Conservation (phyloP, 2,113 vertebrate genomes). For the Empidonax alnorum region DNA sequence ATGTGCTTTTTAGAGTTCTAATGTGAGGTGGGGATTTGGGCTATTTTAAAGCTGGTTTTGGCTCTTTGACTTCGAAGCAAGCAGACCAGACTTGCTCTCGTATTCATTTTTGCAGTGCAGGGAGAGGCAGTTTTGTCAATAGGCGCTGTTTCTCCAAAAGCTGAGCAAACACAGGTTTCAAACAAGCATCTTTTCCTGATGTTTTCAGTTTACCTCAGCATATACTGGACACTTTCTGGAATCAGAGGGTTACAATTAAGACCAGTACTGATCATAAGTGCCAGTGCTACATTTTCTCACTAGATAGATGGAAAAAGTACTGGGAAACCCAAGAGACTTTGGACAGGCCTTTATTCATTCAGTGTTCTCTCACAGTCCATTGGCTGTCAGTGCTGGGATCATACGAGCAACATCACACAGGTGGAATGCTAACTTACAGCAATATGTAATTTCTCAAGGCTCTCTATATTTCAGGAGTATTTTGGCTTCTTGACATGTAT, state of each 20-base stretch:
- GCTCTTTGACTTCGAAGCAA: background rate
- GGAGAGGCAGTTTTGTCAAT: background rate
- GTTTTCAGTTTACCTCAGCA: background rate
- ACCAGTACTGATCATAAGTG: background rate
- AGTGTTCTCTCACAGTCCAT: background rate
- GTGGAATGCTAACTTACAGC: background rate
- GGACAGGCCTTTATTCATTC: background rate
- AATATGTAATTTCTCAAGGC: background rate
- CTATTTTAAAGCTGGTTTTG: background rate
- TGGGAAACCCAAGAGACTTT: background rate
- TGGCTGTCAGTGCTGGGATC: slow-evolving; percentile 1
- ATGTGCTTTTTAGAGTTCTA: background rate
- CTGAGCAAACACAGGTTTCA: background rate
- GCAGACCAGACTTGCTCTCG: background rate
- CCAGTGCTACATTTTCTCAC: background rate
- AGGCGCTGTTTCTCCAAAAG: background rate
- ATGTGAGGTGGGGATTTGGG: background rate
- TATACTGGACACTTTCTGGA: background rate
- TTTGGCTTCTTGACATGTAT: slow-evolving; percentile 5
- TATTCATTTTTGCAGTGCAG: background rate
- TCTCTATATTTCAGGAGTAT: background rate
- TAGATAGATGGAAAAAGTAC: background rate
- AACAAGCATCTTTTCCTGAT: background rate
- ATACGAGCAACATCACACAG: background rate
- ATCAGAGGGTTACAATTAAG: background rate